Evolutionary conservation across 2,797 vertebrate genomes (phyloP).

Genomic region (Lagocephalus sceleratus): DNA sequence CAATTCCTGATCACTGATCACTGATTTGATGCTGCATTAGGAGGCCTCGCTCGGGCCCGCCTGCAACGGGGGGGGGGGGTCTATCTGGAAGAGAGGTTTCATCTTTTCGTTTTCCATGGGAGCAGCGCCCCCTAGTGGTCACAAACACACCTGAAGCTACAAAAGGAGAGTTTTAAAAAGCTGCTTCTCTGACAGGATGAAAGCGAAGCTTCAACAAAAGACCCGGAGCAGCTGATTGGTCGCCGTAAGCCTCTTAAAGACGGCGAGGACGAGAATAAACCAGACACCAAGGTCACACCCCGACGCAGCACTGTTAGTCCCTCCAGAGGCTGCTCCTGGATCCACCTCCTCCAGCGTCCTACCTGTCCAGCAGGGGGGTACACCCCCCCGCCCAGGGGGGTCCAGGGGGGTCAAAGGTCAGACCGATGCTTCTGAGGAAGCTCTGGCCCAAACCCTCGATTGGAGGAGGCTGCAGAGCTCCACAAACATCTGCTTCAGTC

Average conservation of each 20-base stretch:
- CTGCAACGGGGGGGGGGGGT: constrained; percentile 16
- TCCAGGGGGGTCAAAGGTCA: constrained; percentile 22
- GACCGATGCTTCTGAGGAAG: constrained; percentile 7
- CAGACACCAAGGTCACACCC: constrained; percentile 51
- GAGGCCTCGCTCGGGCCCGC: too few species aligned
- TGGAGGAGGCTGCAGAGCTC: background rate
- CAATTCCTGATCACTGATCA: constrained; percentile 62
- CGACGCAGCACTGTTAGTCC: constrained; percentile 24
- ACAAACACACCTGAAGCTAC: constrained; percentile 26
- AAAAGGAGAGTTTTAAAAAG: background rate
- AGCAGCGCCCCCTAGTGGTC: constrained; percentile 58
- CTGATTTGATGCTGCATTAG: constrained; percentile 60
- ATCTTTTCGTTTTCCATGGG: constrained; percentile 31
- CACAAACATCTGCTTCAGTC: too few species aligned
- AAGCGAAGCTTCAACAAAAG: constrained; percentile 59
- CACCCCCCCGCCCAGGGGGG: constrained; percentile 21
- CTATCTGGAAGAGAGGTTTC: background rate
- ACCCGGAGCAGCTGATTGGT: constrained; percentile 62
- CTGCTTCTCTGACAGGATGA: constrained; percentile 52
- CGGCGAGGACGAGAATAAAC: constrained; percentile 47
- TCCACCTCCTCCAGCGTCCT: constrained; percentile 11
- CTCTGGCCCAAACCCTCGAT: background rate
- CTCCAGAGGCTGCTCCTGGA: background rate
- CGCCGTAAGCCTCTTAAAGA: constrained; percentile 59
- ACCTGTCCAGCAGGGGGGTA: constrained; percentile 74